Evolutionary conservation across 2,797 vertebrate genomes (phyloP).

Genomic region (Sebastes goodei): DNA sequence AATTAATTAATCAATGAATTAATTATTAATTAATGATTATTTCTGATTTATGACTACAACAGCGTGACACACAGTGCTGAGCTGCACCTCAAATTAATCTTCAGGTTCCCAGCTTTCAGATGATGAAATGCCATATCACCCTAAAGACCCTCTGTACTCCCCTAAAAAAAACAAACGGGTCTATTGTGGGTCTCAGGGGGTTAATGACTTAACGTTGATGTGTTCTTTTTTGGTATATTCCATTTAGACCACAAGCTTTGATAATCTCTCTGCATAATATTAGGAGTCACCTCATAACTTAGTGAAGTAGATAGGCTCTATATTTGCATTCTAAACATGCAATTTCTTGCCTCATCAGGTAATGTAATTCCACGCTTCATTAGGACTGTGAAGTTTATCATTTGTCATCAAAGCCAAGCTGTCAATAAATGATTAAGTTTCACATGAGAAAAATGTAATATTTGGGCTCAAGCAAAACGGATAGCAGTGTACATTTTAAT

Average conservation of each 20-base stretch:
- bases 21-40: too few species aligned
- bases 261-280: conserved; percentile 74
- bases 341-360: conserved; percentile 86
- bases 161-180: too few species aligned
- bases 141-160: too few species aligned
- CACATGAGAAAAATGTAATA: conserved; percentile 82
- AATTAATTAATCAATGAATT: too few species aligned
- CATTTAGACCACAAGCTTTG: conserved; percentile 72
- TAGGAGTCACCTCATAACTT: conserved; percentile 75
- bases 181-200: too few species aligned
- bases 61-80: too few species aligned
- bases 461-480: conserved; percentile 70
- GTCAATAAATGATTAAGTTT: conserved; percentile 87
- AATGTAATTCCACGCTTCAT: conserved; percentile 89
- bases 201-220: conserved; percentile 54
- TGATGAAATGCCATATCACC: too few species aligned
- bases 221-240: conserved; percentile 48
- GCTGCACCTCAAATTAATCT: too few species aligned
- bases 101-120: too few species aligned
- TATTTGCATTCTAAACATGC: conserved; percentile 85
- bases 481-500: conserved; percentile 74
- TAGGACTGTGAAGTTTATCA: conserved; percentile 87
- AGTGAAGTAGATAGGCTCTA: conserved; percentile 67
- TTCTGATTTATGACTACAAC: too few species aligned
- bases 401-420: conserved; percentile 87